Base-by-base conservation (phyloP, 2,888 invertebrate genomes). In the Agrypnus murinus region DNA sequence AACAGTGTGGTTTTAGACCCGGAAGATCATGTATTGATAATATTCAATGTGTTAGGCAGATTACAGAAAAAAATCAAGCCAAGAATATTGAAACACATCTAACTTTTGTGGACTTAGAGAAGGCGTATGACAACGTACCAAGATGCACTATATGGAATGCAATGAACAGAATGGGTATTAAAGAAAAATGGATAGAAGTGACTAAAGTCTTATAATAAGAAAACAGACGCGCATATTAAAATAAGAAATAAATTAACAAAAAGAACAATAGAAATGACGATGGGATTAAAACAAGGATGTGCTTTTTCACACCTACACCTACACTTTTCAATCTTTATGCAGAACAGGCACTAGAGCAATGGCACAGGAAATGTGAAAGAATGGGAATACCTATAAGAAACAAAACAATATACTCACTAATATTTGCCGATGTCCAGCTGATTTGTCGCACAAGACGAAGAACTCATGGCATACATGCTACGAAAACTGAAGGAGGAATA, bases 231-330 rank as follows among this genome's bases (percentile, higher is more conserved):
- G 40, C 17, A 59, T 40, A 43, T 59, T 8, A 59, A 59, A 59
- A 59, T 40, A 17, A 19, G 59, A 40, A 38, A 40, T 17, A 9
- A 40, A 31, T 40, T 19, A 25, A 17, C 2, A 38, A 59, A 59
- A 59, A 59, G 2, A 59, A 7, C 12, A 15, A 9, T 2, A 40
- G n/a, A n/a, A n/a, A n/a, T 12, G n/a, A 59, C n/a, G 7, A 59
- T 7, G 40, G 40, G 38, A 12, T 19, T 59, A 1, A 59, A 59
- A 38, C 59, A 59, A 17, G 32, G 32, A 34, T 55, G 55, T 34
- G n/a, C n/a, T n/a, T n/a, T n/a, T n/a, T n/a, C n/a, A 55, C 55
- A 55, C 14, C 34, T 2, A 4, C 36, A 12, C 34, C 36, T 12
- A 2, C 34, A 34, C 14, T 55, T 12, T 55, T 55, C 15, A 55